Conservation (phyloP, 1,140 invertebrate species). For the Drosophila santomea region DNA sequence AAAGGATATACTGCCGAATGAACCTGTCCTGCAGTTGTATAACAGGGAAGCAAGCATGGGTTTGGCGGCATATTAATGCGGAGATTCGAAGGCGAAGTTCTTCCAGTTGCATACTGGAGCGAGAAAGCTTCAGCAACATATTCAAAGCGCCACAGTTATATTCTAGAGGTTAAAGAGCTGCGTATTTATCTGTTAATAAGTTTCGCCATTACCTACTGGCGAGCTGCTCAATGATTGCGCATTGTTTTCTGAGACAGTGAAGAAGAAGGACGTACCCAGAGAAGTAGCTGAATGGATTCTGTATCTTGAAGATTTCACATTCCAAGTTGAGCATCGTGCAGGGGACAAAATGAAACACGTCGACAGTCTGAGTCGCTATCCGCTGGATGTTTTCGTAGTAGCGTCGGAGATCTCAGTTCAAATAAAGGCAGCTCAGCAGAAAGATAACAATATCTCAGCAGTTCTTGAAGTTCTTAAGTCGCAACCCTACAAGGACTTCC, state of each 20-base stretch:
- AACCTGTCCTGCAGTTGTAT: no score
- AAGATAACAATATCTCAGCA: no score
- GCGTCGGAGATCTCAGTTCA: no score
- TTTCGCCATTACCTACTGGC: not conserved
- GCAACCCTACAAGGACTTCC: no score
- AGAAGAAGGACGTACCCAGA: not conserved
- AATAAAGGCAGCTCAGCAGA: no score
- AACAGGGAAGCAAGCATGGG: not conserved
- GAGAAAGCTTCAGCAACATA: not conserved
- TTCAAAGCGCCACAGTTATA: not conserved
- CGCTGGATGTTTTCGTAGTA: no score
- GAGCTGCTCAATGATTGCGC: no score
- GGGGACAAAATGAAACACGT: not conserved
- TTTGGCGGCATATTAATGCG: not conserved
- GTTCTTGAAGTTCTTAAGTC: no score
- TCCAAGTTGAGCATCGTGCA: not conserved
- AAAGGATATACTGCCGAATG: no score
- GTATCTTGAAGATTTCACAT: not conserved
- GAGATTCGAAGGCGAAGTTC: no score
- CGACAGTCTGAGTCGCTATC: not conserved
- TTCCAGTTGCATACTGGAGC: not conserved
- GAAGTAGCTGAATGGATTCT: not conserved
- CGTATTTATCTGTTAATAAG: not conserved
- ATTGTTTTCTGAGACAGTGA: no score
- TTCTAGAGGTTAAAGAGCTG: not conserved